A percentile compares a stretch with the other conserved stretches of the same genome.
These are phyloP conservation scores for Ceratosolen solmsi DNA, from an alignment of 1,140 invertebrate genomes.

Conservation along the genomic window DNA sequence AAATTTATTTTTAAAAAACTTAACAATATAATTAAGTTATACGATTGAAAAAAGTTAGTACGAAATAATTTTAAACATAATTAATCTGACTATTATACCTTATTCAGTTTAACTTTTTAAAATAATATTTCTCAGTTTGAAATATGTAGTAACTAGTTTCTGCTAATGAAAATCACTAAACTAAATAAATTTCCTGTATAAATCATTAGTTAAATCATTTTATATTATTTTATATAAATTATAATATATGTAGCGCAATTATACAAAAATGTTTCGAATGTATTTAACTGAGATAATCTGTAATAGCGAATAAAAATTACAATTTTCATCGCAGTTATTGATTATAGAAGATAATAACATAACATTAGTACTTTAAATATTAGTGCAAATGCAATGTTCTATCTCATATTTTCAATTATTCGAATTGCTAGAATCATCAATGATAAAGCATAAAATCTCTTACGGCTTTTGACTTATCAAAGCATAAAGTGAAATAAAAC, in stretches of 20 bases:
- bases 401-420: background rate
- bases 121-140: background rate
- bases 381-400: background rate
- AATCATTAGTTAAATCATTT: too few species aligned
- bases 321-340: background rate
- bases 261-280: background rate
- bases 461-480: background rate
- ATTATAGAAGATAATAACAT: too few species aligned
- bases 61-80: background rate
- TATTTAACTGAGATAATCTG: background rate
- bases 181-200: background rate
- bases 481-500: constrained; percentile 12
- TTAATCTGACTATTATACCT: background rate
- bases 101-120: background rate
- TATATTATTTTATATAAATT: too few species aligned
- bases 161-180: background rate
- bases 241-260: background rate
- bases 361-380: background rate
- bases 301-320: background rate
- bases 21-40: too few species aligned
- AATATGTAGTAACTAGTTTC: too few species aligned
- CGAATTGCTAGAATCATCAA: background rate
- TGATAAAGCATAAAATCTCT: background rate
- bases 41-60: background rate
- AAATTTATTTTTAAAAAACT: too few species aligned